These are phyloP conservation scores for Heliconius aoede DNA, from an alignment of 2,888 invertebrate species.

Conservation along the genomic window DNA sequence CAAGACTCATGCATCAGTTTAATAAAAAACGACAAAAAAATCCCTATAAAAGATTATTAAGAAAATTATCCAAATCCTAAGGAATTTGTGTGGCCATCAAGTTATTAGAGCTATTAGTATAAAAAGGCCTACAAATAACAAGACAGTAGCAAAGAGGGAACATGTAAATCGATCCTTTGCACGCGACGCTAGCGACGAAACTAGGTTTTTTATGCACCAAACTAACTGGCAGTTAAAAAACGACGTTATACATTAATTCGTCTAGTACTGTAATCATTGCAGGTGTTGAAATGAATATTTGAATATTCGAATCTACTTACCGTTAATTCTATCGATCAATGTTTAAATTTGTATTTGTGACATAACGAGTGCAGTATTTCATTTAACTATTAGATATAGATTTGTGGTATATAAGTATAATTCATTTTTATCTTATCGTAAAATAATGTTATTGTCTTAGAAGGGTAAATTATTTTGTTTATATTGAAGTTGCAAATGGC, in stretches of 20 bases:
- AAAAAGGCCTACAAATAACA: conserved; percentile 66
- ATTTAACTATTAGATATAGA: not conserved
- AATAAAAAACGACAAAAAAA: conserved; percentile 25
- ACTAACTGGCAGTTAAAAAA: conserved; percentile 17
- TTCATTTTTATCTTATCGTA: no score
- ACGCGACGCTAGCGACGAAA: conserved; percentile 63
- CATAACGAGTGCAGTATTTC: not conserved
- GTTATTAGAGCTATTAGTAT: conserved; percentile 48
- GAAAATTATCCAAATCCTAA: conserved; percentile 42
- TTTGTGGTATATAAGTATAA: not conserved
- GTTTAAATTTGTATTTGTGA: not conserved
- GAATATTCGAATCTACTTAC: conserved; percentile 29
- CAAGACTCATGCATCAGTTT: conserved; percentile 5
- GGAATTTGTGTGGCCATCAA: conserved; percentile 42
- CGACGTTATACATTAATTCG: conserved; percentile 3
- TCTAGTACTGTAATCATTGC: conserved; percentile 30
- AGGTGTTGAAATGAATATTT: conserved; percentile 35
- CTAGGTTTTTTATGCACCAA: conserved; percentile 29
- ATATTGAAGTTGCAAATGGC: no score
- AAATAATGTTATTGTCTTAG: not conserved
- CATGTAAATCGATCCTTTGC: conserved; percentile 74
- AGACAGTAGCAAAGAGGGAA: conserved; percentile 73
- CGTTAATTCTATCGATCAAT: conserved; percentile 29
- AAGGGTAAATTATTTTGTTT: not conserved
- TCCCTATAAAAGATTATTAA: conserved; percentile 25